Evolutionary conservation across 2,113 vertebrate genomes (phyloP).

Genomic region (Anas platyrhynchos): DNA sequence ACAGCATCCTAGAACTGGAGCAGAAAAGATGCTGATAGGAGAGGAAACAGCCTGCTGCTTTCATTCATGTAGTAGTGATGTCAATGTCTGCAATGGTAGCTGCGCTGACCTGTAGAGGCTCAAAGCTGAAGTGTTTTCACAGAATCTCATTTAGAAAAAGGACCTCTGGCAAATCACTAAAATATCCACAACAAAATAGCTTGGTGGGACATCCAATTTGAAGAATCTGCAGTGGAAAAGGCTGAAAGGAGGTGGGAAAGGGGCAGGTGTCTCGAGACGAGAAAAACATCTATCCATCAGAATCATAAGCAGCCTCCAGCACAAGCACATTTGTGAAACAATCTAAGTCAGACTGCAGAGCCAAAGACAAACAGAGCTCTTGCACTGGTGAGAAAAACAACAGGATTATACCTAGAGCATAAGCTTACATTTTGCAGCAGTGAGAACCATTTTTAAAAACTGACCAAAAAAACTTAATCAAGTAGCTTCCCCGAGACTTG

Average conservation of each 20-base stretch:
- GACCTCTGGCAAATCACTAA: neutral
- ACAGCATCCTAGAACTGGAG: neutral
- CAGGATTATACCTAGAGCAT: slow-evolving; percentile 65
- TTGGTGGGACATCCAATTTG: neutral
- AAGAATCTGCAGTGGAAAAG: neutral
- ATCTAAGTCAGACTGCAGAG: slow-evolving; percentile 61
- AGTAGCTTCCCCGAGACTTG: slow-evolving; percentile 66
- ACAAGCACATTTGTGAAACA: neutral
- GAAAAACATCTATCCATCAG: slow-evolving; percentile 20
- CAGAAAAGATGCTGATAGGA: neutral
- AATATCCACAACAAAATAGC: neutral
- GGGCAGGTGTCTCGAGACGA: slow-evolving; percentile 39
- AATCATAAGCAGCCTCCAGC: slow-evolving; percentile 29
- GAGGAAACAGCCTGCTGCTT: slow-evolving; percentile 48
- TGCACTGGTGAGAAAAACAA: slow-evolving; percentile 41
- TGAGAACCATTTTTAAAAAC: slow-evolving; percentile 36
- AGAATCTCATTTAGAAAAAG: neutral
- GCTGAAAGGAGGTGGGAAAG: slow-evolving; percentile 29
- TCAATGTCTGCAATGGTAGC: slow-evolving; percentile 71
- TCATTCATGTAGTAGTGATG: slow-evolving; percentile 77
- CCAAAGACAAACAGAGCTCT: slow-evolving; percentile 57
- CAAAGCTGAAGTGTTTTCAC: slow-evolving; percentile 32
- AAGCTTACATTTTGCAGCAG: slow-evolving; percentile 58
- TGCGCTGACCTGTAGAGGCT: slow-evolving; percentile 69
- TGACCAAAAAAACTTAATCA: slow-evolving; percentile 25